Conservation (phyloP, 2,888 invertebrate genomes). For the Drosophila formosana region DNA sequence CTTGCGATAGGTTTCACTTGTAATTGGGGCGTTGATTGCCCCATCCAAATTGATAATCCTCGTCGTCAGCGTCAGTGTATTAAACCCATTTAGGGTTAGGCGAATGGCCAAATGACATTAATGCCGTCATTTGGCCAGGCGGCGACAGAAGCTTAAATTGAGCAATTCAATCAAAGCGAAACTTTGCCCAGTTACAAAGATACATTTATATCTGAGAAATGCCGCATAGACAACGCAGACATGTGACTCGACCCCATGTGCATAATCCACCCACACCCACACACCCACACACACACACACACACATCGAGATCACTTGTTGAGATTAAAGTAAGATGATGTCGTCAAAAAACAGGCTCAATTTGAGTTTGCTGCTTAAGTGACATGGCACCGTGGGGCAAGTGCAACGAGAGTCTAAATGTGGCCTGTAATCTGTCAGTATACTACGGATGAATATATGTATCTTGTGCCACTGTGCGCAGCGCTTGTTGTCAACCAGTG, state of each 20-base stretch:
- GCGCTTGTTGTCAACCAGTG: slow-evolving; percentile 44
- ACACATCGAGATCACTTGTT: slow-evolving; percentile 50
- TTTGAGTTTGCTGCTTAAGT: slow-evolving; percentile 63
- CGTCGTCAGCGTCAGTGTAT: slow-evolving; percentile 25
- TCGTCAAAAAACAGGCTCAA: slow-evolving; percentile 56
- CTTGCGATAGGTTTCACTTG: not conserved
- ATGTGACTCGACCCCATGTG: slow-evolving; percentile 67
- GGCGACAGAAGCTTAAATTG: slow-evolving; percentile 60
- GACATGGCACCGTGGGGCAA: slow-evolving; percentile 55
- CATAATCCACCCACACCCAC: slow-evolving; percentile 52
- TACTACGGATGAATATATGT: too few species aligned
- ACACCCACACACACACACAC: slow-evolving; percentile 17
- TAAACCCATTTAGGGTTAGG: slow-evolving; percentile 47
- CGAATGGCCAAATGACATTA: slow-evolving; percentile 36
- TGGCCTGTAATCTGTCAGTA: not conserved
- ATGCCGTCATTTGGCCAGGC: slow-evolving; percentile 41
- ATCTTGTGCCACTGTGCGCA: slow-evolving; percentile 46
- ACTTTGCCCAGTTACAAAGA: slow-evolving; percentile 41
- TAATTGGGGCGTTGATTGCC: not conserved
- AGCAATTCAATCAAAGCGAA: slow-evolving; percentile 72
- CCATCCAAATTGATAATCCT: slow-evolving; percentile 7
- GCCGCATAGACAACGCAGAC: slow-evolving; percentile 57
- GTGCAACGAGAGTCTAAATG: not conserved
- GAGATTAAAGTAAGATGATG: slow-evolving; percentile 65
- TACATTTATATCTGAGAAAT: slow-evolving; percentile 51